Evolutionary conservation across 2,888 invertebrate species (phyloP), one percentile per base, ranked within the genome.

Genomic region (Polietes domitor): DNA sequence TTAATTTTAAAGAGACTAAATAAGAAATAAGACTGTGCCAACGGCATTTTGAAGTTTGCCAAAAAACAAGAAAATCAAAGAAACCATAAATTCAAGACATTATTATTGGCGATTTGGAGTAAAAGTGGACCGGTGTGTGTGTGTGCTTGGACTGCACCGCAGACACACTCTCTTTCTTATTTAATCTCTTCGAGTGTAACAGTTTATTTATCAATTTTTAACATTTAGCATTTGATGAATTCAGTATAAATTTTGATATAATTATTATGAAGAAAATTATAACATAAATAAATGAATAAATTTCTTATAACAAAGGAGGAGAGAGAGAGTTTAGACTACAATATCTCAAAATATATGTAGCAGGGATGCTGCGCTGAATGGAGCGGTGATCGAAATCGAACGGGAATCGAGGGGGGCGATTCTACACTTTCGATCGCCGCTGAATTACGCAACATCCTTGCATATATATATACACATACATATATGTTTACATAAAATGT

Each of bases 171-270:
- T 82, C 84, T 83, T 85, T 63, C 77, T 74, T 79, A 73, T 53
- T 47, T 74, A 72, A 43, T 70, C 70, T 71, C 61, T 72, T 61
- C 50, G 71, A 9, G n/a, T 32, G 55, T 55, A 72, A 72, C 55
- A 55, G 72, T 71, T 71, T 47, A 43, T 70, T 65, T 53, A 19
- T 53, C 26, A 50, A 47, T 65, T 71, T 81, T 83, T 90, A 91
- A 91, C 91, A 91, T 91, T 91, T 91, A 91, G 91, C 91, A 91
- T 91, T 91, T 91, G 91, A 91, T 91, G 89, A 89, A 87, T 81
- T 82, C 87, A 87, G 87, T 87, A 86, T 86, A 85, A 85, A 84
- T 82, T 21, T 71, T 15, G 7, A 41, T 71, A 71, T 47, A 47
- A 12, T n/a, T n/a, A 63, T 79, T 71, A 55, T 81, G 19, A 74